Percentiles rank a stretch among this genome's conserved stretches.
Evolutionary conservation across 2,888 invertebrate species (phyloP).

Genomic region (Chelonus formosanus): DNA sequence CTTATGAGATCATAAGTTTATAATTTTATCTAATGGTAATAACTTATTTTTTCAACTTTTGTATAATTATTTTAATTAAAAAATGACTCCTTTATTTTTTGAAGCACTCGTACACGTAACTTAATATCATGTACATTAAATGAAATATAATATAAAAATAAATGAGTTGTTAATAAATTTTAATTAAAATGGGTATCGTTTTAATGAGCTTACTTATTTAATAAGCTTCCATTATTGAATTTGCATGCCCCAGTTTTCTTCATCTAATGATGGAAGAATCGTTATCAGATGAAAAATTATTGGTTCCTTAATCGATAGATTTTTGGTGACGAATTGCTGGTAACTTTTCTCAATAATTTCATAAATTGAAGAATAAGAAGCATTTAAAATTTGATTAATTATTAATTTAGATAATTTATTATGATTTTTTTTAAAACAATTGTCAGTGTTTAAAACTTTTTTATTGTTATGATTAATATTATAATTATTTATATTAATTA

Average conservation of each 20-base stretch:
- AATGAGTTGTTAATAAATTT: neutral
- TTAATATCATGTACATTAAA: too few species aligned
- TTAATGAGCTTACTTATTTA: conserved; percentile 23
- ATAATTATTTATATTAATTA: neutral
- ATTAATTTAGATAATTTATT: neutral
- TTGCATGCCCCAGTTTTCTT: conserved; percentile 29
- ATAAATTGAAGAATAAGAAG: neutral
- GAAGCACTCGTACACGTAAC: too few species aligned
- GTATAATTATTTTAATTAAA: too few species aligned
- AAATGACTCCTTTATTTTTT: too few species aligned
- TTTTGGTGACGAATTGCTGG: neutral
- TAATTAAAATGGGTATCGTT: conserved; percentile 2
- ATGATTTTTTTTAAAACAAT: neutral
- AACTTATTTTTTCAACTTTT: too few species aligned
- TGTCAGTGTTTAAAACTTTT: neutral
- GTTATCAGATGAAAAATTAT: conserved; percentile 16
- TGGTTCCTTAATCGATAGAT: conserved; percentile 11
- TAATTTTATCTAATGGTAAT: too few species aligned
- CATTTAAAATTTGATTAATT: too few species aligned
- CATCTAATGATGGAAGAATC: conserved; percentile 29
- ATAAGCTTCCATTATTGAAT: conserved; percentile 27
- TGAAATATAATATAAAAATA: neutral
- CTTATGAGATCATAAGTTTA: too few species aligned
- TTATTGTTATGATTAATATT: too few species aligned
- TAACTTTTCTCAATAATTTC: conserved; percentile 2